These are phyloP conservation scores for Hemiscyllium ocellatum DNA, from an alignment of 2,113 vertebrate genomes.

Conservation along the genomic window DNA sequence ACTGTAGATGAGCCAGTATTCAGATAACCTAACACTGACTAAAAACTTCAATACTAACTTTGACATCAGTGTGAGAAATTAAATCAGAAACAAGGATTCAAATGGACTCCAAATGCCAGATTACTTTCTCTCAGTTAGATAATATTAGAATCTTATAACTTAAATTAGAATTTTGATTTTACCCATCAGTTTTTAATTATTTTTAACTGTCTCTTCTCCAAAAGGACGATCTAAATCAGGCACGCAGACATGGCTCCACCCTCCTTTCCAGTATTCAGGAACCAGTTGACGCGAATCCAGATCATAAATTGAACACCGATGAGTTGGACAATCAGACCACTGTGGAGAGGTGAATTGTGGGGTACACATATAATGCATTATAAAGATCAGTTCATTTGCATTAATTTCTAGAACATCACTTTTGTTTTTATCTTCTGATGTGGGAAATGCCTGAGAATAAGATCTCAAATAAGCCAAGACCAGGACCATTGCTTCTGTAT, in stretches of 20 bases:
- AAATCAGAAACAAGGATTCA: background rate
- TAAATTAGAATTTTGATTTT: background rate
- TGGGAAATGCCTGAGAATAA: background rate
- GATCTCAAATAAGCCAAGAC: background rate
- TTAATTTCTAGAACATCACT: background rate
- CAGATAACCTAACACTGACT: background rate
- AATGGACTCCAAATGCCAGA: no score
- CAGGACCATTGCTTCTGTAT: background rate
- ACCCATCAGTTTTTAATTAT: background rate
- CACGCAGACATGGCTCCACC: constrained; percentile 65
- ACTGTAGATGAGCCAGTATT: background rate
- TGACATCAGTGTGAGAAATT: background rate
- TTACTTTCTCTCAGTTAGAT: no score
- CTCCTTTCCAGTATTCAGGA: constrained; percentile 75
- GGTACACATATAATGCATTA: background rate
- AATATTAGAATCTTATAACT: background rate
- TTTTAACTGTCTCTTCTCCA: constrained; percentile 32
- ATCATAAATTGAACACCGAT: constrained; percentile 79
- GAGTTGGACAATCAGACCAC: constrained; percentile 85
- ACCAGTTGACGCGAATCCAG: constrained; percentile 64
- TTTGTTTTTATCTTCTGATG: background rate
- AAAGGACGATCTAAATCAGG: constrained; percentile 74
- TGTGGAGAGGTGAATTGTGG: constrained; percentile 69
- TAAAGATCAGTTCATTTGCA: background rate
- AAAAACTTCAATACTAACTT: background rate